Evolutionary conservation across 2,797 vertebrate genomes (phyloP), one percentile per base, ranked within the genome.

Genomic region (Chrosomus eos): DNA sequence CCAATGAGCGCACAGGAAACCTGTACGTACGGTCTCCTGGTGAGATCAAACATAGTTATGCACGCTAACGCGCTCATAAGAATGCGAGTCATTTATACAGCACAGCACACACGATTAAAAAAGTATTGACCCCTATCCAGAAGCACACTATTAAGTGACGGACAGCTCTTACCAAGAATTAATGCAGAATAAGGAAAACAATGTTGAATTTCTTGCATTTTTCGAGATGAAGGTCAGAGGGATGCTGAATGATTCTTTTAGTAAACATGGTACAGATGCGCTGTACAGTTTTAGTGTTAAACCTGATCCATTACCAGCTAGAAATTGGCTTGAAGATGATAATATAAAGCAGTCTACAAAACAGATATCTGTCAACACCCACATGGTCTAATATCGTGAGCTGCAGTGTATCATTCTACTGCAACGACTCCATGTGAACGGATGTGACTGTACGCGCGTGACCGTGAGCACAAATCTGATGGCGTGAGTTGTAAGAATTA

Each of bases 1-100:
- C 83, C 83, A 85, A 85, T 85, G 10, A 71, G 18, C 38, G 55
- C 67, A 26, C 16, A 51, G 67, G 40, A 85, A 38, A 53, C 67
- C 26, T 71, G 28, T n/a, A n/a, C 2, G 55, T 73, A 85, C 76
- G 76, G 67, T 80, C 38, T 51, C 67, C 11, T 28, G 36, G 68
- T n/a, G 40, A 72, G 67, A 23, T 38, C 76, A 80, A 85, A 85
- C 31, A 80, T 18, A 9, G 10, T 74, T 7, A n/a, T 0, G 38
- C 21, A 85, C 67, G 67, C 38, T 8, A 33, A 5, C 14, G 51
- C 13, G 38, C 21, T 78, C 1, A 16, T 1, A 62, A n/a, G 5
- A 81, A 73, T 16, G 21, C 0, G 18, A 31, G 10, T 38, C 1
- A 45, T 19, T n/a, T 7, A 40, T 60, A 5, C 6, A 14, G 3